Conservation (phyloP, 2,888 invertebrate species). For the Cantharis rufa region DNA sequence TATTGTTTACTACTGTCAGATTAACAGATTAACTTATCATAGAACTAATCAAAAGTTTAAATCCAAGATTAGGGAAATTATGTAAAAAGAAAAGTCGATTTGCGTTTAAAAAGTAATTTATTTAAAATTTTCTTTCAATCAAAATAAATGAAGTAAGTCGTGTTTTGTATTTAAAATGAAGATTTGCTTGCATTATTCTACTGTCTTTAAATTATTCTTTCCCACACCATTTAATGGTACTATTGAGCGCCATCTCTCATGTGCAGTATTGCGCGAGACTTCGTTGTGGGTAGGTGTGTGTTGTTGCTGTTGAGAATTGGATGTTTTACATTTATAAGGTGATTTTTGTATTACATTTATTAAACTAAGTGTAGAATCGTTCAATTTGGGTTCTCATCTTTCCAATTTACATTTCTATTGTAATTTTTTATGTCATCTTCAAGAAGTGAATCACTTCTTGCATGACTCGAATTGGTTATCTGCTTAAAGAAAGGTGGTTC, state of each 20-base stretch:
- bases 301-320: slow-evolving; percentile 38
- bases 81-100: not conserved
- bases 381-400: not conserved
- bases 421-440: not conserved
- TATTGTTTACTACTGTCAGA: not conserved
- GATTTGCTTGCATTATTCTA: not conserved
- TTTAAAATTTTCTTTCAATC: too few species aligned
- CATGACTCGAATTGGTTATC: not conserved
- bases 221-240: slow-evolving; percentile 19
- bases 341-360: slow-evolving; percentile 25
- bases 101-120: too few species aligned
- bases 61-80: not conserved
- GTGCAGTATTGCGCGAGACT: slow-evolving; percentile 43
- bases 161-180: not conserved
- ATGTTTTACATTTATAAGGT: slow-evolving; percentile 44
- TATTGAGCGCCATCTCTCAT: slow-evolving; percentile 37
- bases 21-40: not conserved
- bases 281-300: slow-evolving; percentile 48
- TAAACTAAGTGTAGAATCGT: not conserved
- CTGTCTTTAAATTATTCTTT: not conserved
- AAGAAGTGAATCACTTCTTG: not conserved
- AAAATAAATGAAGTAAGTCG: not conserved
- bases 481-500: not conserved
- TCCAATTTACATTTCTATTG: not conserved
- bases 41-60: not conserved